Percentiles rank a stretch among this genome's conserved stretches.
phyloP scores from a whole-genome alignment of 2,888 invertebrate species.

The Pimpla rufipes region DNA sequence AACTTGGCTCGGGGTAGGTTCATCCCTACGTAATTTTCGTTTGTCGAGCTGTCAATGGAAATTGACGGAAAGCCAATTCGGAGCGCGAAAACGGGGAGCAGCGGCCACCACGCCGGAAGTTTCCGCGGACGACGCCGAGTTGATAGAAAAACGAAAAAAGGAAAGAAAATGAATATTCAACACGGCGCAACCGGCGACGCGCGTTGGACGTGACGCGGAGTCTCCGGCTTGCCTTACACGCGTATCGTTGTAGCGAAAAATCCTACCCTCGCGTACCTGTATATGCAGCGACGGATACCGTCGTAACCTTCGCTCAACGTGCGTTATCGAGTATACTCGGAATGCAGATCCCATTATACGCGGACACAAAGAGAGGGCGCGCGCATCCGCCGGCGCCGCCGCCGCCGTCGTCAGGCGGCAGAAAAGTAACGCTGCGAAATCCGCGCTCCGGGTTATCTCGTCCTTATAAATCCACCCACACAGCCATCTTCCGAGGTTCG shows the following conservation, averaged over 20 bases:
- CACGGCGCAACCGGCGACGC: slow-evolving; percentile 13
- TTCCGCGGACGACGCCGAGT: slow-evolving; percentile 1
- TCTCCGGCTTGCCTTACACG: neutral
- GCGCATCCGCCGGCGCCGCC: slow-evolving; percentile 50
- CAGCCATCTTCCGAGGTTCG: neutral
- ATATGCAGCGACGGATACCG: slow-evolving; percentile 2
- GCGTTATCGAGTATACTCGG: slow-evolving; percentile 38
- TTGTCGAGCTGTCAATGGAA: neutral
- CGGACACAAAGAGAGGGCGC: neutral
- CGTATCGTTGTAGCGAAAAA: neutral
- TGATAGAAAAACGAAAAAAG: slow-evolving; percentile 52
- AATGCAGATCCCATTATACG: neutral
- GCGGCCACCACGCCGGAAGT: slow-evolving; percentile 7
- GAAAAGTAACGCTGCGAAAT: slow-evolving; percentile 32
- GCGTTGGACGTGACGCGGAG: slow-evolving; percentile 44
- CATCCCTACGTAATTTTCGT: neutral
- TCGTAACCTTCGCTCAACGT: slow-evolving; percentile 40
- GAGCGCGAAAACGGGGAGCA: neutral
- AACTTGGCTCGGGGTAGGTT: neutral
- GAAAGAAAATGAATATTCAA: slow-evolving; percentile 65
- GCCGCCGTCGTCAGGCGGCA: slow-evolving; percentile 34
- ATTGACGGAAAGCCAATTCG: slow-evolving; percentile 18
- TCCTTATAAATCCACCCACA: slow-evolving; percentile 47
- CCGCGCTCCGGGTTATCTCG: slow-evolving; percentile 2
- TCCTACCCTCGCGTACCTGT: neutral